Evolutionary conservation across 2,888 invertebrate species (phyloP).

Genomic region (Crossocerus cetratus): DNA sequence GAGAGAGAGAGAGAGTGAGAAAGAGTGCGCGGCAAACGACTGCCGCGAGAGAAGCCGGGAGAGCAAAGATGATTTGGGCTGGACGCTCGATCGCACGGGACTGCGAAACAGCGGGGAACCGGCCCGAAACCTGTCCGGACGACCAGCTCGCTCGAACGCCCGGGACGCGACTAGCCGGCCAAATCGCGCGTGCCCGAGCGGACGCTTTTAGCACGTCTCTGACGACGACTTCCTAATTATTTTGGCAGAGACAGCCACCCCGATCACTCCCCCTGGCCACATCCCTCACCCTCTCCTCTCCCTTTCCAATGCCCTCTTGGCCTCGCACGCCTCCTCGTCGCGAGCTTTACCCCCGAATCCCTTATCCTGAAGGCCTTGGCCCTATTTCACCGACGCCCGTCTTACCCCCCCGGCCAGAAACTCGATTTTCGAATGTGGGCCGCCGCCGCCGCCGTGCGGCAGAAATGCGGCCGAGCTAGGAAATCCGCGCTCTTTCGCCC

Average conservation of each 20-base stretch:
- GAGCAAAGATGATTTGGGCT: slow-evolving; percentile 29
- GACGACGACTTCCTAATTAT: slow-evolving; percentile 86
- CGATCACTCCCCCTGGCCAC: slow-evolving; percentile 34
- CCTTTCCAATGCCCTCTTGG: not conserved
- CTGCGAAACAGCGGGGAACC: slow-evolving; percentile 49
- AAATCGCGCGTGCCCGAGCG: slow-evolving; percentile 79
- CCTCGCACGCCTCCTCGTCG: not conserved
- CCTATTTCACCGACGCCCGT: slow-evolving; percentile 2
- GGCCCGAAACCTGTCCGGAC: slow-evolving; percentile 52
- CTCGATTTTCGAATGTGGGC: not conserved
- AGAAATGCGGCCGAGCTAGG: not conserved
- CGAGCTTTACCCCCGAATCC: not conserved
- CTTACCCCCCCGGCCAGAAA: not conserved
- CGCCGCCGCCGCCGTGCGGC: too few species aligned
- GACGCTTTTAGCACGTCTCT: slow-evolving; percentile 82
- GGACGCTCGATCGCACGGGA: slow-evolving; percentile 49
- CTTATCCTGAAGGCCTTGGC: not conserved
- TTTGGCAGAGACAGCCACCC: slow-evolving; percentile 82
- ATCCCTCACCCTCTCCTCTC: slow-evolving; percentile 12
- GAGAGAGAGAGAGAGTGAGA: too few species aligned
- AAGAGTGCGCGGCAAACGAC: slow-evolving; percentile 4
- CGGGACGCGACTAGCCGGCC: slow-evolving; percentile 76
- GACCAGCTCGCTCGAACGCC: slow-evolving; percentile 77
- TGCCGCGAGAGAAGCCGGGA: slow-evolving; percentile 15
- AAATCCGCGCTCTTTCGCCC: not conserved